Base-by-base conservation (phyloP, 1,140 invertebrate species). In the Cheumatopsyche charites region DNA sequence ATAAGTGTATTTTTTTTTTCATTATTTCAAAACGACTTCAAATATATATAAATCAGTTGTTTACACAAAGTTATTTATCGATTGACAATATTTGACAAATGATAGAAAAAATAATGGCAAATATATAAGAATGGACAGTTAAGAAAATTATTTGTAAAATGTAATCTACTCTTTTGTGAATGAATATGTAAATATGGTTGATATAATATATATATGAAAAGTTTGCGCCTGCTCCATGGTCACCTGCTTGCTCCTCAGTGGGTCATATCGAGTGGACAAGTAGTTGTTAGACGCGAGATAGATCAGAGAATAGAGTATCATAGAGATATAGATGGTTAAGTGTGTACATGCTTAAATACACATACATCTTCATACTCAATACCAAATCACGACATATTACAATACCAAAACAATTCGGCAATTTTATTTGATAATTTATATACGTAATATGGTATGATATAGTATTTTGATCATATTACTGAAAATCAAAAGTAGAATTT, bases 241-340 rank as follows among this genome's bases (percentile, higher is more conserved):
- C 49, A 55, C 47, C 45, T 68, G 66, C 66, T 55, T 55, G 66
- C 47, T 68, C 66, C 47, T 55, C 45, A 45, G 25, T 68, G 66
- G 15, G 49, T 47, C 26, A 68, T 17, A 55, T 58, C 21, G 15
- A 55, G 66, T 68, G 66, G 66, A 68, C 47, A 68, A 19, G 49
- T 68, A 45, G 47, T 68, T 68, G 66, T 55, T 68, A n/a, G 55
- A 55, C 45, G 49, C 49, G 49, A 55, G 45, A 67, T 41, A 67
- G 42, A 67, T 67, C 19, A 47, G 42, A 67, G 66, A 68, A 68
- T 68, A 68, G 66, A 68, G 66, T 68, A 55, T 47, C 55, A 36
- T 26, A 68, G 66, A 55, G 26, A 55, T n/a, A n/a, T 67, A 49
- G 63, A 41, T 47, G 43, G 41, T 55, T 29, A 52, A 68, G 66